Percentiles rank a stretch among this genome's conserved stretches.
Evolutionary conservation across 2,113 vertebrate species (phyloP).

Genomic region (Sitta europaea): DNA sequence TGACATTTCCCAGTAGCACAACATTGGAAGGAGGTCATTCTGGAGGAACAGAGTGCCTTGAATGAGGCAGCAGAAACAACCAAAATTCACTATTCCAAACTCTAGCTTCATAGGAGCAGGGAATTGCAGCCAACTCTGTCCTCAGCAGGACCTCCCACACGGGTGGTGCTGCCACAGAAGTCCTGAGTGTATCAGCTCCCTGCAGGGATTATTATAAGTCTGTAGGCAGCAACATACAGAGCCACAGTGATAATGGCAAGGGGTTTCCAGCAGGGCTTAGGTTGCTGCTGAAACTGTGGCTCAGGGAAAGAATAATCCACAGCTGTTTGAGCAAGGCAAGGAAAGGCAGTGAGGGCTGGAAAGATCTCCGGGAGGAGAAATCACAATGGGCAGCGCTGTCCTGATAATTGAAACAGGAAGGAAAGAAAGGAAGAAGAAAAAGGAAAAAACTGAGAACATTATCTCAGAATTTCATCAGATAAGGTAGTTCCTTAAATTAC

Average conservation of each 20-base stretch:
- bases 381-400: neutral
- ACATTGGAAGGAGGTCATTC: accelerated
- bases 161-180: neutral
- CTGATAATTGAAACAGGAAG: neutral
- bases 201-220: neutral
- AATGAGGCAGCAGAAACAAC: neutral
- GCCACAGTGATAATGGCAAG: accelerated
- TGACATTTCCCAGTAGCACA: neutral
- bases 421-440: neutral
- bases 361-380: neutral
- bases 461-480: neutral
- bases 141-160: neutral
- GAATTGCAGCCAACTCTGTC: neutral
- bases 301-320: neutral
- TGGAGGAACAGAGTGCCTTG: neutral
- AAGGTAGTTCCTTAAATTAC: neutral
- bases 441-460: accelerated
- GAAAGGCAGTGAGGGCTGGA: neutral
- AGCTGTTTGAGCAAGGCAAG: neutral
- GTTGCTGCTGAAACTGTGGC: neutral
- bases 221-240: neutral
- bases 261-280: neutral
- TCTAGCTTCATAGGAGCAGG: neutral
- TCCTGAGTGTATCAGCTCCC: neutral
- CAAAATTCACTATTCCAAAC: neutral